A percentile compares a stretch with the other conserved stretches of the same genome.
Conservation (phyloP, 1,140 invertebrate genomes). For the Tribolium castaneum region DNA sequence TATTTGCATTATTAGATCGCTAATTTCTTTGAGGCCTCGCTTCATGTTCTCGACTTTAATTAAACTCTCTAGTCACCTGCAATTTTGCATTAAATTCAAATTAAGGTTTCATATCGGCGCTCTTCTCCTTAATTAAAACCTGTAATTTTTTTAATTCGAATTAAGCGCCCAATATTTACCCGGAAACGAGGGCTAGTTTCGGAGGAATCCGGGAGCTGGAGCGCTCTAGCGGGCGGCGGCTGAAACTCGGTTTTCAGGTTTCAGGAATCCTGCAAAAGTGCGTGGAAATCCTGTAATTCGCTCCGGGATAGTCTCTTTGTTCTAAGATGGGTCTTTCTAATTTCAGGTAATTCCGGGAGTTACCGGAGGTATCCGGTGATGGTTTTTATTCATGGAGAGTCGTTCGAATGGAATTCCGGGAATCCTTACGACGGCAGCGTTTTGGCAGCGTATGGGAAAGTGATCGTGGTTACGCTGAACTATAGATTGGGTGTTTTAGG, state of each 20-base stretch:
- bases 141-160: background rate
- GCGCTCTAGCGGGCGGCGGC: background rate
- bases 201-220: background rate
- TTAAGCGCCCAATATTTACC: background rate
- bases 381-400: constrained; percentile 92
- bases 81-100: constrained; percentile 30
- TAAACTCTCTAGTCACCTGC: constrained; percentile 22
- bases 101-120: constrained; percentile 14
- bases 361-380: constrained; percentile 70
- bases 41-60: constrained; percentile 6
- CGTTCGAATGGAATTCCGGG: constrained; percentile 92
- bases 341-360: background rate
- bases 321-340: background rate
- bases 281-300: background rate
- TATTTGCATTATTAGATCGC: constrained; percentile 33
- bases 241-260: background rate
- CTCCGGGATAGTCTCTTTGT: background rate
- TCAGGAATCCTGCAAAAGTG: background rate
- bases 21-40: constrained; percentile 15
- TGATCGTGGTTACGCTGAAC: constrained; percentile 94
- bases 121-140: constrained; percentile 2
- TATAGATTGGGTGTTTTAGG: constrained; percentile 92
- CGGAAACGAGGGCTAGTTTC: constrained; percentile 1
- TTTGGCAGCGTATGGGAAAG: constrained; percentile 86
- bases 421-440: constrained; percentile 93